Evolutionary conservation across 2,888 invertebrate species (phyloP).

Genomic region (Torymus texanus): DNA sequence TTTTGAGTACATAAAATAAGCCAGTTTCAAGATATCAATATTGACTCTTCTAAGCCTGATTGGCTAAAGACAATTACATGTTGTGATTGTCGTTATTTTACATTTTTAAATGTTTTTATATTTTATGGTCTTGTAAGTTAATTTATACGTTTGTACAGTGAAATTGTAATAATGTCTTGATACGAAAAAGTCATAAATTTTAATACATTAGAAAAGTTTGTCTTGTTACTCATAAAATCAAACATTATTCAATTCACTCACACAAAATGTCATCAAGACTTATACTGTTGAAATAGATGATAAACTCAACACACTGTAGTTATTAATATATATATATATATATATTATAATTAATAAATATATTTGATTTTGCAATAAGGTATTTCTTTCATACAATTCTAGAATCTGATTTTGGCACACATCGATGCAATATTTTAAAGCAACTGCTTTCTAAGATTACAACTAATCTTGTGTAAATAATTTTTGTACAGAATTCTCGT

Average conservation of each 20-base stretch:
- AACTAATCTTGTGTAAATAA: too few species aligned
- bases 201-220: slow-evolving; percentile 37
- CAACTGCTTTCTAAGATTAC: too few species aligned
- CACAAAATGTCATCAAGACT: slow-evolving; percentile 44
- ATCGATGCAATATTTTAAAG: too few species aligned
- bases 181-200: slow-evolving; percentile 29
- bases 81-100: slow-evolving; percentile 55
- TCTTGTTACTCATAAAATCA: slow-evolving; percentile 19
- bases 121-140: slow-evolving; percentile 58
- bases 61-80: slow-evolving; percentile 23
- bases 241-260: slow-evolving; percentile 46
- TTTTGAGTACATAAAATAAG: slow-evolving; percentile 50
- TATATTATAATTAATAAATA: slow-evolving; percentile 54
- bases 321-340: slow-evolving; percentile 59
- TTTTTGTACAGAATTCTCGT: too few species aligned
- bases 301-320: slow-evolving; percentile 57
- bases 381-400: slow-evolving; percentile 57
- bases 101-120: slow-evolving; percentile 56
- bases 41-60: slow-evolving; percentile 44
- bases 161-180: slow-evolving; percentile 44
- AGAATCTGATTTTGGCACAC: neutral
- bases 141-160: slow-evolving; percentile 52
- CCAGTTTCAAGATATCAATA: slow-evolving; percentile 43
- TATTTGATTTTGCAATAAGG: slow-evolving; percentile 56
- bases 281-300: slow-evolving; percentile 52